Base-by-base conservation (phyloP, 2,113 vertebrate genomes). In the Otocyon megalotis region DNA sequence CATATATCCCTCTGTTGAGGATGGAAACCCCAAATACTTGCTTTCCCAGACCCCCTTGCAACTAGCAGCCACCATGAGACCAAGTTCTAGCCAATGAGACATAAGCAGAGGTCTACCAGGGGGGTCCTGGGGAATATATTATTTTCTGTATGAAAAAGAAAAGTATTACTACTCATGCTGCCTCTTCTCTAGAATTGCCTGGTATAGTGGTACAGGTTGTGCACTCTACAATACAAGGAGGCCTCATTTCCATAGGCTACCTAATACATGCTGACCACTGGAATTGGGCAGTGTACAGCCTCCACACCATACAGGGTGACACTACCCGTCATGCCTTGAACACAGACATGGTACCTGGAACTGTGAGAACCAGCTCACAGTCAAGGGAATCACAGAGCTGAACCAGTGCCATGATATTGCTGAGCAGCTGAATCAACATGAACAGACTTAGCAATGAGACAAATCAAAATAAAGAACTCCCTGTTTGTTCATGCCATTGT, bases 21-120 rank as follows among this genome's bases (percentile, higher is more conserved):
- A 28, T 32, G 24, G 67, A 53, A 96, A 92, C 30, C 35, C 58
- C 77, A 79, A 60, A 91, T 48, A 37, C 3, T 58, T 50, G 8
- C 20, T 30, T 89, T 94, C 79, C 74, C 80, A 96, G 80, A 86
- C 15, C 60, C 53, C 53, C 8, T 26, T 81, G 89, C n/a, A 89
- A 74, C 79, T 65, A 56, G 19, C 10, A 14, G 20, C 30, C n/a
- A 62, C 63, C 88, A 72, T 10, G 84, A 37, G 58, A 65, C n/a
- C 88, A 86, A 72, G 48, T 35, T 83, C 48, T 37, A 72, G 35
- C 88, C 82, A 92, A 24, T 26, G 20, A 80, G 32, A 88, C 24
- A 30, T 79, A 74, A 43, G 28, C 50, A 81, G 88, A 60, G 32
- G 15, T 72, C 67, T 63, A 56, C 26, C 30, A 50, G 54, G 48